These are phyloP conservation scores for Melanostoma scalare DNA, from an alignment of 2,888 invertebrate species.

Conservation along the genomic window DNA sequence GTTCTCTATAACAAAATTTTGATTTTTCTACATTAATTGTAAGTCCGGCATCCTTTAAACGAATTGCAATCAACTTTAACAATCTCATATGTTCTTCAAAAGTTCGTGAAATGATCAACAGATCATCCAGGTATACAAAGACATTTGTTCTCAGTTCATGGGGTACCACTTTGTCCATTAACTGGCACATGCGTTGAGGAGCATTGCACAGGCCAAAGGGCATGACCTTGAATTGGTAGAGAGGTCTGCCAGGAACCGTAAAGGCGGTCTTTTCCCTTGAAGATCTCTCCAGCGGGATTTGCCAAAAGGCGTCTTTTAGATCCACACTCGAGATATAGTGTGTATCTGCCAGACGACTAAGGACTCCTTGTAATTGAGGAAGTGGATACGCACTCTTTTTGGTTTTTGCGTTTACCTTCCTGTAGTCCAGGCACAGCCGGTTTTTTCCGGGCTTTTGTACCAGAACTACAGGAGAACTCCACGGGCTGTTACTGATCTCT, in stretches of 20 bases:
- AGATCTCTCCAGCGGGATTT: too few relatives aligned
- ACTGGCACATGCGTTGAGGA: too few relatives aligned
- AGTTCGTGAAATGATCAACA: constrained; percentile 39
- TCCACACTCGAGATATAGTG: too few relatives aligned
- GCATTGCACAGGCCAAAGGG: too few relatives aligned
- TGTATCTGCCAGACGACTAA: not conserved
- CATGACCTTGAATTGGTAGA: too few relatives aligned
- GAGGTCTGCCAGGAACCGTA: too few relatives aligned
- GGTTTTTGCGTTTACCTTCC: constrained; percentile 75
- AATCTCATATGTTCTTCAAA: constrained; percentile 26
- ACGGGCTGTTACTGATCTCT: constrained; percentile 72
- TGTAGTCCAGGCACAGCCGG: constrained; percentile 76
- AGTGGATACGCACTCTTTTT: constrained; percentile 3
- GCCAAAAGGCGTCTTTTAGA: too few relatives aligned
- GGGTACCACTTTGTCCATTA: too few relatives aligned
- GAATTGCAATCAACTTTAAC: not conserved
- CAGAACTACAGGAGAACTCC: constrained; percentile 76
- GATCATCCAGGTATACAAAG: constrained; percentile 47
- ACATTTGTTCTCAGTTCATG: too few relatives aligned
- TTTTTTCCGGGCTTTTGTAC: constrained; percentile 74
- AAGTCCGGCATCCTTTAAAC: constrained; percentile 15
- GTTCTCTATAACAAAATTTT: too few relatives aligned
- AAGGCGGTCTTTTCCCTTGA: too few relatives aligned
- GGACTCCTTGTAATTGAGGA: constrained; percentile 65
- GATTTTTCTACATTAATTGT: constrained; percentile 25